A percentile compares a stretch with the other conserved stretches of the same genome.
Evolutionary conservation across 2,888 invertebrate species (phyloP).

Genomic region (Lasioglossum pauxillum): DNA sequence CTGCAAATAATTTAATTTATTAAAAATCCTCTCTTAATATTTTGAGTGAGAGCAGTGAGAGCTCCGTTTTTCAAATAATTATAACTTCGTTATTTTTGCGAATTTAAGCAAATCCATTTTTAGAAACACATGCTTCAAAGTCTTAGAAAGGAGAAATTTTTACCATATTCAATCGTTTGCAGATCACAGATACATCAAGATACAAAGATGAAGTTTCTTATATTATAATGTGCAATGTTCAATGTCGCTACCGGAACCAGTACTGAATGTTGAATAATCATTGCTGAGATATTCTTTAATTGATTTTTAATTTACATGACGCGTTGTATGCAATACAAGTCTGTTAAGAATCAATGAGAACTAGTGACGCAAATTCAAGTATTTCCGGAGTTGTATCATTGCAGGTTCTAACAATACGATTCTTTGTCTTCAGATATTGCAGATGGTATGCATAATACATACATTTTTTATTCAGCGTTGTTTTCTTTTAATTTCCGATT

Average conservation of each 20-base stretch:
- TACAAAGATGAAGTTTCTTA: neutral
- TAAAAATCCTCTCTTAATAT: too few species aligned
- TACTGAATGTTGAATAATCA: neutral
- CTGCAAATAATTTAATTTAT: too few species aligned
- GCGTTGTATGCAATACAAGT: neutral
- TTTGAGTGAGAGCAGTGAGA: too few species aligned
- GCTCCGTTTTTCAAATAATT: too few species aligned
- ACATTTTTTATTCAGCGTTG: too few species aligned
- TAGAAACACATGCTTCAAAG: too few species aligned
- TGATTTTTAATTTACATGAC: neutral
- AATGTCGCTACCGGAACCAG: neutral
- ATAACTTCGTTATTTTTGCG: too few species aligned
- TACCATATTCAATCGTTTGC: too few species aligned
- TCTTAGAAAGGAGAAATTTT: too few species aligned
- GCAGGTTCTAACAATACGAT: neutral
- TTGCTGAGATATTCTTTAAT: neutral
- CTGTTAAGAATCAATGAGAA: neutral
- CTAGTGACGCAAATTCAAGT: conserved; percentile 6
- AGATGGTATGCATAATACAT: neutral
- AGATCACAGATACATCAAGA: too few species aligned
- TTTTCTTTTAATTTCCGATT: too few species aligned
- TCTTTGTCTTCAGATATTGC: neutral
- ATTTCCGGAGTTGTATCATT: neutral
- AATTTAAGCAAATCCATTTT: too few species aligned
- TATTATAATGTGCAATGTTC: neutral